Evolutionary conservation across 64 coral and sea anemone genomes (phyloP).

Genomic region (Platygyra sinensis): DNA sequence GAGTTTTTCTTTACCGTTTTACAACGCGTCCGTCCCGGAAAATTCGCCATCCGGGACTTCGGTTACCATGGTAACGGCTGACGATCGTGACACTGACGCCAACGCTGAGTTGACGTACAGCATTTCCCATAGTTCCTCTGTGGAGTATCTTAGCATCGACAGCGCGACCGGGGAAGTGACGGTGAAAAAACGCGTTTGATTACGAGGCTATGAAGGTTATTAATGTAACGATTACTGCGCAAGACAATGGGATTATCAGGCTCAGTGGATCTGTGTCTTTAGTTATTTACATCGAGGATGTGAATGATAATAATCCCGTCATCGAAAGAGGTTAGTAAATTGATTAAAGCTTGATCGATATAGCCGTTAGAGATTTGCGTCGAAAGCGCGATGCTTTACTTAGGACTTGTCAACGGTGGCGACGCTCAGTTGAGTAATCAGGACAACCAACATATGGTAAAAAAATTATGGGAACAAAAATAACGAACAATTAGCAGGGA

Average conservation of each 20-base stretch:
- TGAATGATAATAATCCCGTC: slow-evolving; percentile 47
- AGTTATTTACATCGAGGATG: slow-evolving; percentile 35
- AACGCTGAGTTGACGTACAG: slow-evolving; percentile 55
- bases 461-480: too few species aligned
- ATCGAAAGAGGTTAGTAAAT: slow-evolving; percentile 30
- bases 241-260: slow-evolving; percentile 48
- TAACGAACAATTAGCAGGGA: too few species aligned
- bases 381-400: too few species aligned
- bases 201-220: slow-evolving; percentile 37
- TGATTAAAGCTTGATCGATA: not conserved
- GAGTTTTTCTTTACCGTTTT: slow-evolving; percentile 8
- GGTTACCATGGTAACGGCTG: slow-evolving; percentile 61
- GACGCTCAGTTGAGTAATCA: too few species aligned
- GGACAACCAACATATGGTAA: too few species aligned
- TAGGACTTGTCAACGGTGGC: too few species aligned
- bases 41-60: slow-evolving; percentile 44
- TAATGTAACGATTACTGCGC: slow-evolving; percentile 31
- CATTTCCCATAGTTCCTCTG: slow-evolving; percentile 7
- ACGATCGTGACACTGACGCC: slow-evolving; percentile 42
- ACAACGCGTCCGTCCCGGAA: slow-evolving; percentile 48
- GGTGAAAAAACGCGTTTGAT: slow-evolving; percentile 44
- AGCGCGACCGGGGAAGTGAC: slow-evolving; percentile 39
- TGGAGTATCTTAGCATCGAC: slow-evolving; percentile 55
- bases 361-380: too few species aligned
- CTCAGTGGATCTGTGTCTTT: slow-evolving; percentile 25